Conservation (phyloP, 1,140 invertebrate genomes). For the Melanaphis sacchari region DNA sequence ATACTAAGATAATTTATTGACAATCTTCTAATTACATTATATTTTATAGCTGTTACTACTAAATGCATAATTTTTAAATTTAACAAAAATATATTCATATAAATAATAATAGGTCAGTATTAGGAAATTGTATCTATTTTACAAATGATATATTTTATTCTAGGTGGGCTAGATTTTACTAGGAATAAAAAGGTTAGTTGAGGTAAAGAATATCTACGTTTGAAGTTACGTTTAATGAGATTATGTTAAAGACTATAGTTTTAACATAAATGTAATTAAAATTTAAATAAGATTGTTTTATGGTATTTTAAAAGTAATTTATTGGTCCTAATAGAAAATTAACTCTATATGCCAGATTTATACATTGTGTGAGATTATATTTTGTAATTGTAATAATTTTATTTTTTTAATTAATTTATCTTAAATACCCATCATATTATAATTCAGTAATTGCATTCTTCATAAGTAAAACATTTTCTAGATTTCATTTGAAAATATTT, state of each 20-base stretch:
- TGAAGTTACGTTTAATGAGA: neutral
- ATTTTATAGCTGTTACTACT: neutral
- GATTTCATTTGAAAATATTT: neutral
- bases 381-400: too few relatives aligned
- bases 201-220: neutral
- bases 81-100: neutral
- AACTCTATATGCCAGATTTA: neutral
- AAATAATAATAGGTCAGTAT: neutral
- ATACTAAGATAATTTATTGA: neutral
- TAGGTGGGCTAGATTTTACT: neutral
- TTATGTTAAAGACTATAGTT: slow-evolving; percentile 17
- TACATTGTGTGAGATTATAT: neutral
- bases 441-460: neutral
- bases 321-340: neutral
- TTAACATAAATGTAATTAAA: neutral
- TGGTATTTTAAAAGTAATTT: neutral
- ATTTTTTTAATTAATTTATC: neutral
- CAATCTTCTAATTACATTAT: neutral
- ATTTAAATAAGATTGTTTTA: neutral
- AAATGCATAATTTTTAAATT: neutral
- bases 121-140: too few relatives aligned
- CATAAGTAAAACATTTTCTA: neutral
- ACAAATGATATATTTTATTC: neutral
- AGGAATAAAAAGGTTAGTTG: neutral
- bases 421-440: neutral